phyloP scores from a whole-genome alignment of 1,140 invertebrate species.

The Drosophila guanche region DNA sequence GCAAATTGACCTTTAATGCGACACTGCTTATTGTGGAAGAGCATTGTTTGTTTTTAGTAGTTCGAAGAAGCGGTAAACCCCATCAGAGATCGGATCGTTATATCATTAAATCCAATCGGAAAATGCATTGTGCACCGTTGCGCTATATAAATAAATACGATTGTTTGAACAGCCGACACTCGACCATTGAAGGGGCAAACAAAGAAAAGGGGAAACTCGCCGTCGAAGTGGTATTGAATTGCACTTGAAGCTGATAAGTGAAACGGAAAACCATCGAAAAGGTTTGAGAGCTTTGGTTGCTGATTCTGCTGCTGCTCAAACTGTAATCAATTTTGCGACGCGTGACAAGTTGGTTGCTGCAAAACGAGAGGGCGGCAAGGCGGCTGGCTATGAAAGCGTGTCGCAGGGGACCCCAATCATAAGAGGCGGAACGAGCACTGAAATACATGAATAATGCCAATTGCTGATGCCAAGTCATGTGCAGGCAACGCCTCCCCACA shows the following conservation, averaged over 20 bases:
- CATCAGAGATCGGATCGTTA: background rate
- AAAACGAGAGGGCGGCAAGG: conserved; percentile 25
- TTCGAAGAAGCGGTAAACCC: conserved; percentile 5
- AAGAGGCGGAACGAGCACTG: conserved; percentile 4
- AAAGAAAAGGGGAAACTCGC: too few relatives aligned
- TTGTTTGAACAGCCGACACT: too few relatives aligned
- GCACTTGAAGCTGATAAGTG: conserved; percentile 3
- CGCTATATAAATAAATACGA: too few relatives aligned
- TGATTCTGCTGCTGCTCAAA: conserved; percentile 15
- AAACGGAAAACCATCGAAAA: conserved; percentile 14
- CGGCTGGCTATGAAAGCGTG: conserved; percentile 11
- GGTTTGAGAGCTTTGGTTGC: background rate
- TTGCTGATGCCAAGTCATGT: conserved; percentile 9
- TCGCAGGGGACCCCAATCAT: conserved; percentile 9
- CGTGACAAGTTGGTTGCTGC: conserved; percentile 9
- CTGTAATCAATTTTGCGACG: conserved; percentile 7
- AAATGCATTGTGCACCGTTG: too few relatives aligned
- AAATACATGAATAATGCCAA: conserved; percentile 8
- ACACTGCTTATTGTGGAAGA: background rate
- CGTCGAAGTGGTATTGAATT: too few relatives aligned
- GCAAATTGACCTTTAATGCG: conserved; percentile 32
- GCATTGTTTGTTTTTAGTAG: conserved; percentile 1
- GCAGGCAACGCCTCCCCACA: too few relatives aligned
- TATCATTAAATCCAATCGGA: too few relatives aligned
- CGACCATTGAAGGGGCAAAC: too few relatives aligned